Base-by-base conservation (phyloP, 2,888 invertebrate species). In the Pollenia griseotomentosa region DNA sequence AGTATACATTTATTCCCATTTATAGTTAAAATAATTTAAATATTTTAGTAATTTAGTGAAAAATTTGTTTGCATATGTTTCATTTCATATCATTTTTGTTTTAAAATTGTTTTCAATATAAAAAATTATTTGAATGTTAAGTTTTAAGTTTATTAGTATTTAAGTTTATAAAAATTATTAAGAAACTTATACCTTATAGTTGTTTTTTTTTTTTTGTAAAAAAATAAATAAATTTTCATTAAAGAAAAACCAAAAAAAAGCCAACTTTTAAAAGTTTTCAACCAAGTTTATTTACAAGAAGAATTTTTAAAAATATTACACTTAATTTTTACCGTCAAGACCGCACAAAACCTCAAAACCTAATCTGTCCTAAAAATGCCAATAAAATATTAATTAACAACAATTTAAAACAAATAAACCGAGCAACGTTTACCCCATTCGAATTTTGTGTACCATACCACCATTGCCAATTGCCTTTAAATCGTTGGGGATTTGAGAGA, bases 401-500 rank as follows among this genome's bases (percentile, higher is more conserved):
- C 14, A 85, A 16, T 1, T 46, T 40, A 16, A 42, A 48, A 42
- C 11, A 59, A 51, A 42, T 51, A 23, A 42, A 16, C 12, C 9
- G 8, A 23, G 65, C 44, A 55, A 59, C 3, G 5, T 51, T 75
- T 68, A 51, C 63, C 33, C 59, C 78, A n/a, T 23, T 19, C 3
- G 68, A 65, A 59, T 70, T 80, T 61, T 74, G 48, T 3, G 86
- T 71, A n/a, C 95, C 94, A 86, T 92, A 90, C 96, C 95, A 96
- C 91, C 94, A 94, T 11, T 94, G 94, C 96, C 96, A 96, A 0
- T 94, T 94, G 78, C 94, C 93, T 82, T 94, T 94, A 93, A 94
- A 95, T 10, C 93, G 90, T 0, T 89, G 89, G 0, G 96, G 96
- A 93, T 96, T 93, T 0, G 95, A 94, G 1, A 92, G 92, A 0